Evolutionary conservation across 2,113 vertebrate species (phyloP).

Genomic region (Ia io): DNA sequence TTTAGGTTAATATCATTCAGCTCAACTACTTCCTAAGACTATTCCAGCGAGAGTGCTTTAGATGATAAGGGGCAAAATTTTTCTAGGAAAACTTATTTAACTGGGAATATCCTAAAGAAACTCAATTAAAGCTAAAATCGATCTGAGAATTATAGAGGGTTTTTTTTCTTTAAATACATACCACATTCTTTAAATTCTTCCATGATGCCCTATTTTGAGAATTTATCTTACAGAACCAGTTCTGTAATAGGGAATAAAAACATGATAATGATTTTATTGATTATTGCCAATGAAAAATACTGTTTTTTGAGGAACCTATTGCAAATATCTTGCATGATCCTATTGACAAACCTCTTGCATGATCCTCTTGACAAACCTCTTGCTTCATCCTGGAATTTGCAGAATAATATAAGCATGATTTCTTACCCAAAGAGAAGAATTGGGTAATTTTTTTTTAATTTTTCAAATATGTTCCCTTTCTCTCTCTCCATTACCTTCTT

Average conservation of each 20-base stretch:
- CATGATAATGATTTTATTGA: background rate
- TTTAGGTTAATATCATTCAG: conserved; percentile 43
- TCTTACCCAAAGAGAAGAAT: background rate
- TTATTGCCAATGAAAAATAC: background rate
- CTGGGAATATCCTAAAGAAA: conserved; percentile 52
- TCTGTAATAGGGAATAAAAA: background rate
- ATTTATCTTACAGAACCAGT: background rate
- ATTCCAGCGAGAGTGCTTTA: conserved; percentile 1
- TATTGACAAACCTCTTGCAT: conserved; percentile 9
- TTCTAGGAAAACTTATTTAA: conserved; percentile 45
- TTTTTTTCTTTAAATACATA: conserved; percentile 41
- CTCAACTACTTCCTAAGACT: conserved; percentile 28
- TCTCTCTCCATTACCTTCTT: background rate
- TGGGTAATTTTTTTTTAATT: background rate
- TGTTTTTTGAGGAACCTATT: background rate
- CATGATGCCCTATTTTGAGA: conserved; percentile 25
- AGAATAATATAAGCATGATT: background rate
- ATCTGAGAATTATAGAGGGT: background rate
- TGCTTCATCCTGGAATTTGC: conserved; percentile 11
- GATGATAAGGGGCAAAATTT: conserved; percentile 33
- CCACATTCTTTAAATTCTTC: background rate
- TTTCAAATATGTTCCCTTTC: background rate
- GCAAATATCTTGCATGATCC: background rate
- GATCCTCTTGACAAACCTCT: background rate
- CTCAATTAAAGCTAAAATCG: conserved; percentile 48